Base-by-base conservation (phyloP, 2,797 vertebrate genomes). In the Taeniopygia guttata region DNA sequence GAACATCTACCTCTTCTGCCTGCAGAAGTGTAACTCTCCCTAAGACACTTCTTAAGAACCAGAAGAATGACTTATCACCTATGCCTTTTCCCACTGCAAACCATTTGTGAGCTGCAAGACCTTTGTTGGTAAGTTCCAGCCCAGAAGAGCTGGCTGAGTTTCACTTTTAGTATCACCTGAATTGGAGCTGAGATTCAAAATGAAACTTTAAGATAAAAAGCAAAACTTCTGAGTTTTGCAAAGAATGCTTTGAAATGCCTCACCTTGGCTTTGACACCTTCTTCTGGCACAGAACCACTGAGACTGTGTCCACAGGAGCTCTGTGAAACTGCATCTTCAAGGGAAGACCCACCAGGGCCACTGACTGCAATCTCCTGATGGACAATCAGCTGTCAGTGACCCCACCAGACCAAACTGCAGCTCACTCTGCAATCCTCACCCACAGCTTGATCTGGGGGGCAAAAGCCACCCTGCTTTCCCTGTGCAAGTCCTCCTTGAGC, bases 151-250 rank as follows among this genome's bases (percentile, higher is more conserved):
- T 51, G 56, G 32, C 54, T 2, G n/a, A 76, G 66, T 88, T 96
- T 91, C 82, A 46, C 54, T 91, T 54, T 46, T 6, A 79, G 42
- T 52, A 79, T 15, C 66, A 46, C 46, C 60, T 84, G 59, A 88
- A 88, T 73, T 4, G 32, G 38, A 81, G 84, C 40, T 7, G 42
- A 94, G 73, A 91, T 59, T 92, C 91, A 95, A 88, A 93, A 84
- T 5, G 79, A 93, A 92, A 93, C 82, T 49, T 68, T 0, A 73
- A 42, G 38, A 79, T 67, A 64, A 88, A 91, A 91, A 86, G 40
- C 4, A 8, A 92, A 96, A 94, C 69, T 52, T 63, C 82, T 5
- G 32, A 54, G 66, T 73, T 94, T 62, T 89, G 76, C 73, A 69
- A 68, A 75, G 36, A n/a, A 40, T 19, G 75, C 68, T 94, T 73